Conservation (phyloP, 2,113 vertebrate species). For the Vidua macroura region DNA sequence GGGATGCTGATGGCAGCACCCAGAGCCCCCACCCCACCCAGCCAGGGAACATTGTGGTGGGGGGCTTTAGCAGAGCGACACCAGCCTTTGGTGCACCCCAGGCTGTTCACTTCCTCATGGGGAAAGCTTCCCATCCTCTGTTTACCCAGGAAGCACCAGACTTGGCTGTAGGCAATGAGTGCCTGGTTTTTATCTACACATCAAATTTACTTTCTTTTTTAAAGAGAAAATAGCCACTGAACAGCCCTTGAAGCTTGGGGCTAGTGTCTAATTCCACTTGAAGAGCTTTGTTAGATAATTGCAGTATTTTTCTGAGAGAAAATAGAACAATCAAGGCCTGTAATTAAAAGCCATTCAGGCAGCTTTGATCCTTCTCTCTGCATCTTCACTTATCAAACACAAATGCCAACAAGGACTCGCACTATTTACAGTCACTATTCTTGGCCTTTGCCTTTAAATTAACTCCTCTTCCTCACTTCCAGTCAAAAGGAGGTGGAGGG, state of each 20-base stretch:
- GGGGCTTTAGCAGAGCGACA: not conserved
- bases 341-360: conserved; percentile 56
- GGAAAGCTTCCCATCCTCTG: not conserved
- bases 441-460: not conserved
- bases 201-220: not conserved
- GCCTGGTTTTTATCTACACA: not conserved
- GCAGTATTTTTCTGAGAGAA: conserved; percentile 22
- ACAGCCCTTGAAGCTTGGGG: not conserved
- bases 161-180: not conserved
- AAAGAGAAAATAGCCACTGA: conserved; percentile 13
- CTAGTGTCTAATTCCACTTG: not conserved
- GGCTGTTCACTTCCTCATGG: not conserved
- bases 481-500: not conserved
- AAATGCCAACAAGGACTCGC: not conserved
- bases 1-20: not conserved
- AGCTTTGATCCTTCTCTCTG: conserved; percentile 41
- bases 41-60: fast-evolving
- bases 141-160: not conserved
- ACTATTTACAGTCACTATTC: not conserved
- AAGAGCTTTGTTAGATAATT: conserved; percentile 39
- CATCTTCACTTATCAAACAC: not conserved
- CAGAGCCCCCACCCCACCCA: not conserved
- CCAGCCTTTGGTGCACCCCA: not conserved
- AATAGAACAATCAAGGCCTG: conserved; percentile 27
- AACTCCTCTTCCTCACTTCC: not conserved